Conservation (phyloP, 2,113 vertebrate species). For the Oryzias javanicus region DNA sequence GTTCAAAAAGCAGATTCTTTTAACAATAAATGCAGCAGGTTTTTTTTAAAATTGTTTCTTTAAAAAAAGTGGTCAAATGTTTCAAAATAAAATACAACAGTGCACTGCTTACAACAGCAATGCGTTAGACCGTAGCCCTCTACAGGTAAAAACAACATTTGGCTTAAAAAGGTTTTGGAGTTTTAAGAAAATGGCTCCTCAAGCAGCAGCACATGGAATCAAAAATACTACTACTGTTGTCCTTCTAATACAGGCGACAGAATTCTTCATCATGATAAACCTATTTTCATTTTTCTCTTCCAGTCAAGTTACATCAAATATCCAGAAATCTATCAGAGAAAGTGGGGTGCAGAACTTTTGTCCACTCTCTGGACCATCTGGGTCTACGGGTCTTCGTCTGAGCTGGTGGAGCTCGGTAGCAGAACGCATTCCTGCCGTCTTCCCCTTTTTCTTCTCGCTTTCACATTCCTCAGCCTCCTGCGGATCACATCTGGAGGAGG, state of each 20-base stretch:
- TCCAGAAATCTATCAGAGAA: too few species aligned
- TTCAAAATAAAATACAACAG: not conserved
- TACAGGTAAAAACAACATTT: conserved; percentile 20
- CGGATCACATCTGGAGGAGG: conserved; percentile 74
- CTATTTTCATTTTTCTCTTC: too few species aligned
- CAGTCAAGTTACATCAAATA: too few species aligned
- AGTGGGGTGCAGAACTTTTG: too few species aligned
- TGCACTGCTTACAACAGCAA: conserved; percentile 60
- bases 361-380: not conserved
- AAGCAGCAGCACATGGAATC: not conserved
- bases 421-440: conserved; percentile 68
- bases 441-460: conserved; percentile 69
- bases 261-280: too few species aligned
- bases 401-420: conserved; percentile 71
- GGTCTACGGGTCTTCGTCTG: conserved; percentile 55
- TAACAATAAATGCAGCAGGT: not conserved
- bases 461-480: conserved; percentile 68
- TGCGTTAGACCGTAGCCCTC: conserved; percentile 11
- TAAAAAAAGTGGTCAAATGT: not conserved
- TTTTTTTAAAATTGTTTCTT: not conserved
- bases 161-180: not conserved
- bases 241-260: too few species aligned
- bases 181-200: not conserved
- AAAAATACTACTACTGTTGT: not conserved
- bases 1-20: too few species aligned